phyloP scores from a whole-genome alignment of 2,888 invertebrate species.

The Adelphocoris suturalis region DNA sequence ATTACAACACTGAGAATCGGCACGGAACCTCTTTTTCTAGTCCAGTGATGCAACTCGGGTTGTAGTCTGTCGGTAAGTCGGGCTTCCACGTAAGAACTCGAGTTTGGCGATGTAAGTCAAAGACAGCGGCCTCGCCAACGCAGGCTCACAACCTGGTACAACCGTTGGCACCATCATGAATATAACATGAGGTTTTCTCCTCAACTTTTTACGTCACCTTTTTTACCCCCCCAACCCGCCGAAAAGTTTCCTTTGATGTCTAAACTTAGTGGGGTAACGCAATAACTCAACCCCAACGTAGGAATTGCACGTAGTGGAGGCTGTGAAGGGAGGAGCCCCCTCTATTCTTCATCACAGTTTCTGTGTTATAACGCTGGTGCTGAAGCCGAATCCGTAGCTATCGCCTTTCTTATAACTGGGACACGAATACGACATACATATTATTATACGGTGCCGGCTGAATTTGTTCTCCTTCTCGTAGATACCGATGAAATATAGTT shows the following conservation, averaged over 20 bases:
- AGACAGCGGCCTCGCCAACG: neutral
- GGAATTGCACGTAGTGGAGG: neutral
- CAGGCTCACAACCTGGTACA: neutral
- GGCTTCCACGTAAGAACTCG: too few relatives aligned
- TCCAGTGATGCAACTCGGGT: too few relatives aligned
- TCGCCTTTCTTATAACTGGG: neutral
- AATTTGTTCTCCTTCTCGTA: too few relatives aligned
- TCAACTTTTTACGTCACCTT: constrained; percentile 1
- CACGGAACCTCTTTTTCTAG: too few relatives aligned
- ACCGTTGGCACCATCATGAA: constrained; percentile 10
- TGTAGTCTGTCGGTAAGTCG: too few relatives aligned
- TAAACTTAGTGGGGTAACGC: constrained; percentile 22
- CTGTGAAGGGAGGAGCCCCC: neutral
- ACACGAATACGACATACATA: neutral
- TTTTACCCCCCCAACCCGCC: neutral
- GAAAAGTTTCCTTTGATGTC: neutral
- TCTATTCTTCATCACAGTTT: constrained; percentile 11
- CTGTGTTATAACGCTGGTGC: neutral
- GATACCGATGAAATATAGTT: too few relatives aligned
- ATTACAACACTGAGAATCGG: too few relatives aligned
- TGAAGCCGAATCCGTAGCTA: neutral
- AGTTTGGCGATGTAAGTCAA: too few relatives aligned
- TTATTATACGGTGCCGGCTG: too few relatives aligned
- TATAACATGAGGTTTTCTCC: constrained; percentile 39
- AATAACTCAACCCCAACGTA: constrained; percentile 12